Conservation (phyloP, 1,140 invertebrate genomes). For the Aricia agestis region DNA sequence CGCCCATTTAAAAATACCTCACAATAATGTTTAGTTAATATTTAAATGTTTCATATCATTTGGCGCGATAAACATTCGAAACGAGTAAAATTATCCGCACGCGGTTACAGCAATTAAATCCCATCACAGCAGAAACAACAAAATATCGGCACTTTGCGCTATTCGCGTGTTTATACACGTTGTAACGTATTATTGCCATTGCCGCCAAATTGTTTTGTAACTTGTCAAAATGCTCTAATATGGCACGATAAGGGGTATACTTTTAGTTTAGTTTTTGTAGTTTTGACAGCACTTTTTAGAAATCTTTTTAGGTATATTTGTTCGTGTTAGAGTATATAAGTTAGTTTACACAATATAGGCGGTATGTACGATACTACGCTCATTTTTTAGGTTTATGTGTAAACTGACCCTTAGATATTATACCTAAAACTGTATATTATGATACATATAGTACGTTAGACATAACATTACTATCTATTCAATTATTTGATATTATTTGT, state of each 20-base stretch:
- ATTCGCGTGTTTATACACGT: background rate
- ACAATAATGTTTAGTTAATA: slow-evolving; percentile 2
- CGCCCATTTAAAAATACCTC: background rate
- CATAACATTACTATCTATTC: no score
- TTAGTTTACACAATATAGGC: no score
- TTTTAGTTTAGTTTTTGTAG: background rate
- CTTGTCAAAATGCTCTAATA: background rate
- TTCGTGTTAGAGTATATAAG: no score
- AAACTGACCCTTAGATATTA: no score
- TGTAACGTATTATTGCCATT: slow-evolving; percentile 25
- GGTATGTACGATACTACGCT: no score
- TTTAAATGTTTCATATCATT: slow-evolving; percentile 5
- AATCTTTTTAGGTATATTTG: no score
- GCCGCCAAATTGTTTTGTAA: slow-evolving; percentile 30
- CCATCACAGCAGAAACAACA: slow-evolving; percentile 4
- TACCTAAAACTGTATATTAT: no score
- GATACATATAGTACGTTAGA: no score
- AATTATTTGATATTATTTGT: no score
- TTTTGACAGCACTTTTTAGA: no score
- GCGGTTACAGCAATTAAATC: slow-evolving; percentile 10
- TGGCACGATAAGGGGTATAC: background rate
- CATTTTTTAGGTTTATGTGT: no score
- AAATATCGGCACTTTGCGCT: background rate
- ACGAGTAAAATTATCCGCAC: slow-evolving; percentile 8
- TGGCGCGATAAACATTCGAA: slow-evolving; percentile 1